A percentile compares a stretch with the other conserved stretches of the same genome.
These are phyloP conservation scores for Morpho deidamia DNA, from an alignment of 2,888 invertebrate genomes.

Conservation along the genomic window DNA sequence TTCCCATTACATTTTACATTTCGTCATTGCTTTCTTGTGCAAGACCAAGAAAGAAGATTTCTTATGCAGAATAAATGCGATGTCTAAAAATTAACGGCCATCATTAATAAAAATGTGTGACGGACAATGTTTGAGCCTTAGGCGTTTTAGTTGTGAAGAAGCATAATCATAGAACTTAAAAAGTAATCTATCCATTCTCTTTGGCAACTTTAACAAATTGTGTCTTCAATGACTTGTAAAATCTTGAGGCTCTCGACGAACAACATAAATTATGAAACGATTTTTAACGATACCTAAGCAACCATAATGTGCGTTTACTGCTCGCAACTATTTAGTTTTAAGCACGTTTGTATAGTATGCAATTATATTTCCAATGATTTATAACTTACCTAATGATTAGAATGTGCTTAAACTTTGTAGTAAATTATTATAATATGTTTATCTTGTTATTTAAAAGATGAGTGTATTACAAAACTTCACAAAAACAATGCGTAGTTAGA, in stretches of 20 bases:
- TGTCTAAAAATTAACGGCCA: slow-evolving; percentile 54
- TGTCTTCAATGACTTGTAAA: slow-evolving; percentile 71
- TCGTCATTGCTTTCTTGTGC: too few relatives aligned
- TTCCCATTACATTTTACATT: too few relatives aligned
- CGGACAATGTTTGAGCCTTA: slow-evolving; percentile 47
- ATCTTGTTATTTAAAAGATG: too few relatives aligned
- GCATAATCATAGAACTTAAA: slow-evolving; percentile 71
- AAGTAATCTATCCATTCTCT: slow-evolving; percentile 75
- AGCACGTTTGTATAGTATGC: slow-evolving; percentile 1
- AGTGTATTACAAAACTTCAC: too few relatives aligned
- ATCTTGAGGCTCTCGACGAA: slow-evolving; percentile 56
- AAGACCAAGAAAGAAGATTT: background rate
- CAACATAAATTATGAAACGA: slow-evolving; percentile 54
- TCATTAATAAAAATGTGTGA: slow-evolving; percentile 55
- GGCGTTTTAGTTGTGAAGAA: slow-evolving; percentile 51
- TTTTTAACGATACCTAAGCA: slow-evolving; percentile 35
- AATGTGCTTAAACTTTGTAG: background rate
- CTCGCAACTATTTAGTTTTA: slow-evolving; percentile 8
- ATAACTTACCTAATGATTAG: background rate
- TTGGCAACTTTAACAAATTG: slow-evolving; percentile 67
- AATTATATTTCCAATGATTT: background rate
- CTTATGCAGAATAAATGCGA: slow-evolving; percentile 36
- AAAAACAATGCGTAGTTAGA: too few relatives aligned
- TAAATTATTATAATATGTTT: too few relatives aligned
- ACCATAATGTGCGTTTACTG: slow-evolving; percentile 16